Percentiles rank a stretch among this genome's conserved stretches.
phyloP scores from a whole-genome alignment of 2,113 vertebrate genomes.

The Rafetus swinhoei region DNA sequence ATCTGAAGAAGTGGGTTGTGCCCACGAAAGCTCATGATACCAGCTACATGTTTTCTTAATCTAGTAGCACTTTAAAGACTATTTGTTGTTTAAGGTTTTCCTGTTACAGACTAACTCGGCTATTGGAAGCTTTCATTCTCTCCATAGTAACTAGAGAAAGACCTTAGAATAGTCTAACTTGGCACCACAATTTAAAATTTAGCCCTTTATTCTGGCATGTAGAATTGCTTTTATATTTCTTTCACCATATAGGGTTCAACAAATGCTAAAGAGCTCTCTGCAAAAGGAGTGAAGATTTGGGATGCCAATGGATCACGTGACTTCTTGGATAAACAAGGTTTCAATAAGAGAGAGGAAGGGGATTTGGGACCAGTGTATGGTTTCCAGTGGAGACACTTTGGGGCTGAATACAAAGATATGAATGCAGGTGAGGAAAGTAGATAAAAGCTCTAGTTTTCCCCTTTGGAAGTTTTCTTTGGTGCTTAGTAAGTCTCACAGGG shows the following conservation, averaged over 20 bases:
- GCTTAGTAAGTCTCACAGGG: neutral
- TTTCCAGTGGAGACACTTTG: conserved; percentile 98
- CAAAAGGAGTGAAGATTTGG: conserved; percentile 97
- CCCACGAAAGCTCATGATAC: too few relatives aligned
- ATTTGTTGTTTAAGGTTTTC: too few relatives aligned
- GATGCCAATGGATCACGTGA: conserved; percentile 93
- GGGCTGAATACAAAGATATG: conserved; percentile 94
- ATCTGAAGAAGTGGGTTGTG: too few relatives aligned
- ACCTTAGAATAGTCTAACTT: neutral
- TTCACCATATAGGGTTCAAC: conserved; percentile 88
- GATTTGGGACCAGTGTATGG: conserved; percentile 97
- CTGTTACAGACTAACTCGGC: too few relatives aligned
- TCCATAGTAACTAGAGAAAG: neutral
- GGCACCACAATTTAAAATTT: neutral
- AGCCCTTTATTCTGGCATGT: neutral
- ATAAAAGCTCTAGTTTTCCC: too few relatives aligned
- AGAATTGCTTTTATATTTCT: neutral
- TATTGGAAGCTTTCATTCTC: neutral
- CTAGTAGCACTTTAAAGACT: too few relatives aligned
- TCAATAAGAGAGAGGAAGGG: conserved; percentile 89
- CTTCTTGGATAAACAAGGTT: conserved; percentile 93
- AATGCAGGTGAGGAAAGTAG: conserved; percentile 82
- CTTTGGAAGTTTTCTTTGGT: neutral
- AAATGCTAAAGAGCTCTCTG: conserved; percentile 93
- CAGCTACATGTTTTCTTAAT: too few relatives aligned